A percentile compares a stretch with the other conserved stretches of the same genome.
These are phyloP conservation scores for Drosophila paulistorum DNA, from an alignment of 1,140 invertebrate genomes.

Conservation along the genomic window DNA sequence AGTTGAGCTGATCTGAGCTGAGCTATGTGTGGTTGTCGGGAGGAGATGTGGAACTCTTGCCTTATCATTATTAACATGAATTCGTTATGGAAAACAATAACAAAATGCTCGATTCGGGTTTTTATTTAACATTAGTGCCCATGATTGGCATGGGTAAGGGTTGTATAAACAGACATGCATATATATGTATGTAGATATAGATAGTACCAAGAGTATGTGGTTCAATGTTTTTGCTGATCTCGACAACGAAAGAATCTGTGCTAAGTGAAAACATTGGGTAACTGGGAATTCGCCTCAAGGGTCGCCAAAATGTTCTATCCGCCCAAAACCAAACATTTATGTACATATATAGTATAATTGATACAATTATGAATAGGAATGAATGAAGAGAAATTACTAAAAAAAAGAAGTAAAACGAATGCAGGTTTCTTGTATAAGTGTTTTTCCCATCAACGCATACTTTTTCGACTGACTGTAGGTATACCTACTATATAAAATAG, in stretches of 20 bases:
- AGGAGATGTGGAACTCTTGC: slow-evolving; percentile 12
- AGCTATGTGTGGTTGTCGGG: background rate
- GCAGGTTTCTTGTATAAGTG: too few species aligned
- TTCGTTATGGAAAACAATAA: slow-evolving; percentile 10
- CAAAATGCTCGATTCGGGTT: slow-evolving; percentile 2
- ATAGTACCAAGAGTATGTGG: slow-evolving; percentile 39
- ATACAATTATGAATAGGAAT: too few species aligned
- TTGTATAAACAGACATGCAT: background rate
- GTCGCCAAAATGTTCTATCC: background rate
- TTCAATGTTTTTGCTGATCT: slow-evolving; percentile 58
- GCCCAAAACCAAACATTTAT: too few species aligned
- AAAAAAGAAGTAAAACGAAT: too few species aligned
- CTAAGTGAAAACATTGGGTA: slow-evolving; percentile 11
- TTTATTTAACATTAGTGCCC: slow-evolving; percentile 21
- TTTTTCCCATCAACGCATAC: too few species aligned
- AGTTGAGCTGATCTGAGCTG: slow-evolving; percentile 7
- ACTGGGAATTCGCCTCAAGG: background rate
- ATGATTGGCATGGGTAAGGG: slow-evolving; percentile 2
- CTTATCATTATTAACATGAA: slow-evolving; percentile 19
- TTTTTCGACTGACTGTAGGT: too few species aligned
- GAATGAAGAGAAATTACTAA: too few species aligned
- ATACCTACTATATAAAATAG: background rate
- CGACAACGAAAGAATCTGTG: slow-evolving; percentile 20
- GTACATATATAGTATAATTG: too few species aligned
- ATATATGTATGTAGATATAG: slow-evolving; percentile 26